Conservation (phyloP, 2,888 invertebrate genomes). For the Himalopsyche japonica region DNA sequence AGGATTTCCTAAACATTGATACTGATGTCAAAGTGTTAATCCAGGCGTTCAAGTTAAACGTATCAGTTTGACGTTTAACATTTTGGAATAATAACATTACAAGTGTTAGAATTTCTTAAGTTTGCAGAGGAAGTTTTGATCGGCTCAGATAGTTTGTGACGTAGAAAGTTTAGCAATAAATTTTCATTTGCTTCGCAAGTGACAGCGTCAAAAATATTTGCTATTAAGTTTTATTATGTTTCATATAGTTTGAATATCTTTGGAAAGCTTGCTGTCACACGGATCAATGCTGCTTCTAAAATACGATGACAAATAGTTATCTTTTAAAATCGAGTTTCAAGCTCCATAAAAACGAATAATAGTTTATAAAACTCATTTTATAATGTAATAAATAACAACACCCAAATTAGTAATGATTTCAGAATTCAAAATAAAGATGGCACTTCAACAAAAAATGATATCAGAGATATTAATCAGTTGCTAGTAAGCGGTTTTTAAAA, state of each 20-base stretch:
- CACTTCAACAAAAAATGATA: too few relatives aligned
- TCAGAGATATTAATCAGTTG: too few relatives aligned
- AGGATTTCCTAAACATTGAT: background rate
- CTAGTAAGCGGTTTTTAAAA: too few relatives aligned
- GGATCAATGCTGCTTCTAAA: too few relatives aligned
- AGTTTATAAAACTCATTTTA: too few relatives aligned
- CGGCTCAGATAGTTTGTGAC: background rate
- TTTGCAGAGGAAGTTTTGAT: background rate
- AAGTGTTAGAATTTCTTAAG: background rate
- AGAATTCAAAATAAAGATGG: too few relatives aligned
- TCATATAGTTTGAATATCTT: background rate
- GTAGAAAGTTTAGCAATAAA: background rate
- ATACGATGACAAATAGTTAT: too few relatives aligned
- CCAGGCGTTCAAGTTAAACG: background rate
- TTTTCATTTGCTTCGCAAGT: background rate
- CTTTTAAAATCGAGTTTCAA: too few relatives aligned
- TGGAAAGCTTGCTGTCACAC: background rate
- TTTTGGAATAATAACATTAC: background rate
- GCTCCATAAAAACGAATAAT: too few relatives aligned
- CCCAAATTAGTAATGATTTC: too few relatives aligned
- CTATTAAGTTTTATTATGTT: background rate
- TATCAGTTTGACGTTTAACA: background rate
- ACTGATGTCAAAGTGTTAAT: background rate
- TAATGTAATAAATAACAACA: too few relatives aligned
- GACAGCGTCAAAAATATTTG: background rate